Base-by-base conservation (phyloP, 92 coral and sea anemone genomes). In the Bergia puertoricense region DNA sequence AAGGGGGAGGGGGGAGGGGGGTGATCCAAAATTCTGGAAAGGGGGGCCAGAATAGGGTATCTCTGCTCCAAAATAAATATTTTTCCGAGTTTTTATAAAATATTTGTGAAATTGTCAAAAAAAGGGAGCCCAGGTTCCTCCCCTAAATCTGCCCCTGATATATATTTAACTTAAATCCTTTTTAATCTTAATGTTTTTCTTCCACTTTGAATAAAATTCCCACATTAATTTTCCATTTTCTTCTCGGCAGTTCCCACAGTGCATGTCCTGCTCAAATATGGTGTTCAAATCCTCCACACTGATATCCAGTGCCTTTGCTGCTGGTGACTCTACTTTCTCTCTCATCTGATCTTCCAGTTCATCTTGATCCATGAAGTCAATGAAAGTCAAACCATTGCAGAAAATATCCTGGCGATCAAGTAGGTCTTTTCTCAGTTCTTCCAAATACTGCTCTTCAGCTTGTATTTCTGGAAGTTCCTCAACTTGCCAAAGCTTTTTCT, bases 381-480 rank as follows among this genome's bases (percentile, higher is more conserved):
- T 71, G 75, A 84, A 84, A 10, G 87, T 84, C 67, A 69, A 66
- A 68, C 87, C 79, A 72, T 84, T 84, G 78, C 87, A 84, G 78
- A 84, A 84, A 71, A 84, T 84, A 73, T 84, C 87, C 56, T 84
- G 87, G 44, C 87, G 87, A 68, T 84, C 87, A 48, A 84, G 87
- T 30, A 84, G 79, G n/a, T 84, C 65, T 36, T 68, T 84, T 73
- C 75, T 84, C 45, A 84, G 68, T 36, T 69, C 79, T 13, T 84
- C 87, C 16, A 84, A 73, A 18, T 84, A 84, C 22, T 69, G 43
- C 41, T 84, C 87, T 38, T 84, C 79, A 23, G 87, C 87, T 84
- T 84, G 87, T 46, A 84, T 84, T 46, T 23, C 78, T 45, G 87
- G 79, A 8, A 84, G 79, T 15, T 72, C 44, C 75, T 84, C 36